Percentiles rank a stretch among this genome's conserved stretches.
Conservation (phyloP, 1,140 invertebrate species). For the Drosophila lini region DNA sequence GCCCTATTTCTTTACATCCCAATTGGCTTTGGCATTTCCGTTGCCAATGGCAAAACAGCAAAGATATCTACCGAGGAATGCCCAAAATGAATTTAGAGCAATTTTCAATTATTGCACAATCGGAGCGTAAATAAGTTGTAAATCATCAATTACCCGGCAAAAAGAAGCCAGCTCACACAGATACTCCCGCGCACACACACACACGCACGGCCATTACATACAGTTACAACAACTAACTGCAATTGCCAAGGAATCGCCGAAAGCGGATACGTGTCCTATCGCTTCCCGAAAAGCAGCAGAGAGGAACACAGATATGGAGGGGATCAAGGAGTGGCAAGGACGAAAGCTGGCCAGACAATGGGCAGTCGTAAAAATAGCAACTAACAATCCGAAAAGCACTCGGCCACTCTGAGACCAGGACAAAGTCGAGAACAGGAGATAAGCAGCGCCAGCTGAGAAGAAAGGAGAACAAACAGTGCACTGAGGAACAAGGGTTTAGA, state of each 20-base stretch:
- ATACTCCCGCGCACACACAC: constrained; percentile 30
- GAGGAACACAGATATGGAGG: constrained; percentile 26
- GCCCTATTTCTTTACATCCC: neutral
- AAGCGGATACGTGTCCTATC: constrained; percentile 78
- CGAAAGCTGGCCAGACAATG: constrained; percentile 73
- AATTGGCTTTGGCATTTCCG: constrained; percentile 26
- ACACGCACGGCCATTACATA: constrained; percentile 26
- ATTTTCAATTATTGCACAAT: constrained; percentile 83
- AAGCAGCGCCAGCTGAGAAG: constrained; percentile 21
- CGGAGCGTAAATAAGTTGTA: constrained; percentile 82
- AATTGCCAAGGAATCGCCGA: constrained; percentile 74
- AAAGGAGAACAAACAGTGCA: constrained; percentile 14
- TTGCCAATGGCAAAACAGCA: constrained; percentile 46
- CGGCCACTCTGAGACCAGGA: constrained; percentile 50
- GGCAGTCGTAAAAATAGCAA: constrained; percentile 77
- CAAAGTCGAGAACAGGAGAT: constrained; percentile 44
- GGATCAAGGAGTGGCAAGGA: constrained; percentile 22
- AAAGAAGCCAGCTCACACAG: constrained; percentile 48
- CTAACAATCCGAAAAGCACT: constrained; percentile 63
- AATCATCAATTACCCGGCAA: constrained; percentile 78
- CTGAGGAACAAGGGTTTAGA: constrained; percentile 26
- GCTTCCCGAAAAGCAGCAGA: constrained; percentile 56
- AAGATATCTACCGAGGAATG: constrained; percentile 67
- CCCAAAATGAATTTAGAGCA: constrained; percentile 77
- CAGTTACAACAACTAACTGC: constrained; percentile 60